Evolutionary conservation across 1,140 invertebrate species (phyloP), one percentile per base, ranked within the genome.

Genomic region (Pogonognathellus flavescens): DNA sequence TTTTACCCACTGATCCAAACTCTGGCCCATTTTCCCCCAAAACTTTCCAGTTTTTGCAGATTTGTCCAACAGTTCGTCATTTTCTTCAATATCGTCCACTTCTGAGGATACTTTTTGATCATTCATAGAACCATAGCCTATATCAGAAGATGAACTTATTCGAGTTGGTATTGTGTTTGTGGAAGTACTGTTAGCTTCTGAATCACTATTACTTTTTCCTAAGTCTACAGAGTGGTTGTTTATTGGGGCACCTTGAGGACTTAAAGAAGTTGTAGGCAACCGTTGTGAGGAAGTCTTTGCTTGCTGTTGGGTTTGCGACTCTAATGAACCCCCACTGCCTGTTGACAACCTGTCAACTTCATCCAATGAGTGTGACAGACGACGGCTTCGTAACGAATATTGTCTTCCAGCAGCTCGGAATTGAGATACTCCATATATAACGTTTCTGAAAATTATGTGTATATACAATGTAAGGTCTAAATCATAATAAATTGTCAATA

Each of bases 361-460:
- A 22, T 88, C 88, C 8, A 86, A 91, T 18, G 90, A 90, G 2
- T 90, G 89, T 14, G 89, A 90, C 83, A 92, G 91, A 89, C 91
- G 91, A 86, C 91, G 90, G 80, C 91, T 91, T 22, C 92, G 91
- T 87, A 92, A 91, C 66, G 92, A 91, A 86, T 91, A 93, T 2
- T 94, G 95, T 31, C 83, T 80, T 41, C 83, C 87, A 31, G 95
- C 95, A 86, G 93, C 93, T 49, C 94, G 93, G 90, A 96, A 96
- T 86, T 97, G 92, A n/a, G 97, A 96, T 1, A 97, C 95, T 4
- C 96, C 97, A 82, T 96, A 91, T 18, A 99, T 95, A 0, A 97
- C 96, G 90, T 98, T 97, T 87, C 97, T 92, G 84, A 6, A 84
- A 81, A 70, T 70, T 18, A 70, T 13, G 13, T n/a, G n/a, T n/a